A percentile compares a stretch with the other conserved stretches of the same genome.
These are phyloP conservation scores for Microtus obscurus DNA, from an alignment of 2,797 vertebrate genomes.

Conservation along the genomic window DNA sequence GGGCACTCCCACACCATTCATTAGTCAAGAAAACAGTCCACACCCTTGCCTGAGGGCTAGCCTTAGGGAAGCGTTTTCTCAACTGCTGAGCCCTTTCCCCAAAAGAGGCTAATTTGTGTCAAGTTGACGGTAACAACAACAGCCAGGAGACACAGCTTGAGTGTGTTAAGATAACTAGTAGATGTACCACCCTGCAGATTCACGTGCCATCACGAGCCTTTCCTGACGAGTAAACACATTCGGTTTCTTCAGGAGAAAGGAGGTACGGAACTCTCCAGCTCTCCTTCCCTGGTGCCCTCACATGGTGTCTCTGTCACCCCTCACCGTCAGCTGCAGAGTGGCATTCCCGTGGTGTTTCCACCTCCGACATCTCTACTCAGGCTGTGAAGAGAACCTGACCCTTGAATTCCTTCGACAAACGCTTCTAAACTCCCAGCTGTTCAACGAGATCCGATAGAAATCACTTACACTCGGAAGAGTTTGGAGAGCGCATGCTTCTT, in stretches of 20 bases:
- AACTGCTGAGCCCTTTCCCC: not conserved
- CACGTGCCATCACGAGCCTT: not conserved
- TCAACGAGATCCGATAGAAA: constrained; percentile 28
- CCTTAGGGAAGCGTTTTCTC: not conserved
- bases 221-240: not conserved
- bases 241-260: not conserved
- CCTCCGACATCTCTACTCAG: not conserved
- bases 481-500: not conserved
- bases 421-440: not conserved
- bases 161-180: not conserved
- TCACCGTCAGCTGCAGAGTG: not conserved
- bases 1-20: no score
- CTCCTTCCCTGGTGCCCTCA: not conserved
- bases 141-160: not conserved
- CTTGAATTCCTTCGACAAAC: not conserved
- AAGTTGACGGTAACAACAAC: not conserved
- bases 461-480: not conserved
- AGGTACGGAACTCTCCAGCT: not conserved
- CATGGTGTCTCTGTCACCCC: not conserved
- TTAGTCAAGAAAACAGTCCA: not conserved
- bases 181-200: not conserved
- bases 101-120: not conserved
- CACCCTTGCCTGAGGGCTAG: not conserved
- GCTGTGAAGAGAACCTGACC: not conserved
- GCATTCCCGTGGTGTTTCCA: fast-evolving